Base-by-base conservation (phyloP, 2,113 vertebrate species). In the Neofelis nebulosa region DNA sequence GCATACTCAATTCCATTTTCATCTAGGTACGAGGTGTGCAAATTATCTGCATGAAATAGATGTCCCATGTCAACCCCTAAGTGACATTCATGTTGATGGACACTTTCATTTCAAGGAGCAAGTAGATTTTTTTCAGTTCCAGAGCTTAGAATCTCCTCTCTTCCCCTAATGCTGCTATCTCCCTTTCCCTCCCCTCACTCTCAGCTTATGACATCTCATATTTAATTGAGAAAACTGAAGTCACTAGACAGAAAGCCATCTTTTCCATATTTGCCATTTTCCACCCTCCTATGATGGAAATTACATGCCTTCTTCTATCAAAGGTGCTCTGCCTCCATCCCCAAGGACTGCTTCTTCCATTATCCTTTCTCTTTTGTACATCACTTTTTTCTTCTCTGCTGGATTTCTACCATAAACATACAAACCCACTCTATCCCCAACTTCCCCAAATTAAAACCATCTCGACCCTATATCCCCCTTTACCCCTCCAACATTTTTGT, bases 211-310 rank as follows among this genome's bases (percentile, higher is more conserved):
- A 65, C 31, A 73, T 84, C 21, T 89, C 55, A 92, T 73, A 69
- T n/a, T 85, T 55, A 63, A 50, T 52, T 85, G 31, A 96, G 68
- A 94, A 94, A 91, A 52, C 10, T 50, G 31, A 95, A 85, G 55
- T 89, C 79, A 89, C 12, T 73, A 68, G 45, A 52, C 31, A 61
- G 55, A 68, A 80, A 82, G 19, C 16, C 16, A n/a, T 86, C 41
- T 73, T 95, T 95, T 83, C 76, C 69, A 16, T 50, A 50, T 66
- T 71, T 84, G 18, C 38, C 19, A 48, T 63, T 52, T 90, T 91
- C 78, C 18, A 8, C 27, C 63, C n/a, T 38, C n/a, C 50, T 95
- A 14, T 41, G 93, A 4, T 91, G 36, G 36, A 86, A 63, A 50
- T 73, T 57, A 15, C 12, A 82, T 57, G 69, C 23, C 31, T 89